A percentile compares a stretch with the other conserved stretches of the same genome.
Conservation (phyloP, 2,888 invertebrate genomes). For the Ceraclea dissimilis region DNA sequence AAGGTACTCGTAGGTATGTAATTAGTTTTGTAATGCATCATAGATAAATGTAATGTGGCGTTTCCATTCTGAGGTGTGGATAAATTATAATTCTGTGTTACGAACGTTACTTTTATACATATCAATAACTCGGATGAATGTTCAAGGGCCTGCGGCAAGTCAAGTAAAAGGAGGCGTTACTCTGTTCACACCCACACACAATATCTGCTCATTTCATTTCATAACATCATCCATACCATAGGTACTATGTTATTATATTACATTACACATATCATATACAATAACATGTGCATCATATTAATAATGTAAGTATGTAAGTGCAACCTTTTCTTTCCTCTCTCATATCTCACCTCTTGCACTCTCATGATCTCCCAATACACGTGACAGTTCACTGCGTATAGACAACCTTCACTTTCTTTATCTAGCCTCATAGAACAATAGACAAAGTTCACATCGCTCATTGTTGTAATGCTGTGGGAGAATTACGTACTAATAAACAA, state of each 20-base stretch:
- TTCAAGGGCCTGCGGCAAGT: background rate
- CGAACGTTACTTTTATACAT: background rate
- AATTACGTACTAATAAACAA: background rate
- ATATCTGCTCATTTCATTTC: background rate
- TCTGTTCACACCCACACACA: background rate
- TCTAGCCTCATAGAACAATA: conserved; percentile 1
- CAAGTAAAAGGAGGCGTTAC: background rate
- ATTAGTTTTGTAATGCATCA: too few relatives aligned
- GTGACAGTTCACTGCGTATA: conserved; percentile 9
- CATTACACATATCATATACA: too few relatives aligned
- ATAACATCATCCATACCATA: too few relatives aligned
- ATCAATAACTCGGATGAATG: too few relatives aligned
- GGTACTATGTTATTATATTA: too few relatives aligned
- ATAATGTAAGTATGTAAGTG: too few relatives aligned
- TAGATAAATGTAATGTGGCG: background rate
- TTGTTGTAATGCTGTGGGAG: background rate
- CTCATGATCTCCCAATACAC: conserved; percentile 1
- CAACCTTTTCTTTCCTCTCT: background rate
- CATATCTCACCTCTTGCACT: background rate
- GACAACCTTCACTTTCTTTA: conserved; percentile 5
- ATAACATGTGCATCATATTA: background rate
- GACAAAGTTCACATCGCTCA: background rate
- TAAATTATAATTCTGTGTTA: background rate
- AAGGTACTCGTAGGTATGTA: too few relatives aligned
- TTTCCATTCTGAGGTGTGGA: background rate